Evolutionary conservation across 2,113 vertebrate species (phyloP).

Genomic region (Orcinus orca): DNA sequence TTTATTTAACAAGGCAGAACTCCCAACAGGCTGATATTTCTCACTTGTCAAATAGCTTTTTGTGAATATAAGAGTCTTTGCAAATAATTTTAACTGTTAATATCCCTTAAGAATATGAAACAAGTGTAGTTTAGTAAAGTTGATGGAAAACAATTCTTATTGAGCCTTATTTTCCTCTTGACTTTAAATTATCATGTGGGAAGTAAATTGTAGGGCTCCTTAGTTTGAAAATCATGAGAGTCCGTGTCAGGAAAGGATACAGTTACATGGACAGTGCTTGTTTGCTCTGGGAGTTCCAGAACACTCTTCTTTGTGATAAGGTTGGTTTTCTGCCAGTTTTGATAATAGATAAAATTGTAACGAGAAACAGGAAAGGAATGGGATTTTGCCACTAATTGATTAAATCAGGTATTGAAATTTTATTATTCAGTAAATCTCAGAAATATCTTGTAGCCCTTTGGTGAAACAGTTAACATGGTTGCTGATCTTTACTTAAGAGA

Average conservation of each 20-base stretch:
- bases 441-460: slow-evolving; percentile 4
- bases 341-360: no score
- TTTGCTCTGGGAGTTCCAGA: not conserved
- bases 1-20: not conserved
- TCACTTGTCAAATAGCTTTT: slow-evolving; percentile 12
- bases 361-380: not conserved
- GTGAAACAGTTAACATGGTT: slow-evolving; percentile 26
- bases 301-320: not conserved
- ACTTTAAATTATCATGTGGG: not conserved
- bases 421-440: not conserved
- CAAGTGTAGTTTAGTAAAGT: not conserved
- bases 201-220: not conserved
- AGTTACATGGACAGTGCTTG: not conserved
- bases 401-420: slow-evolving; percentile 28
- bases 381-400: not conserved
- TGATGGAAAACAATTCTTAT: not conserved
- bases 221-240: not conserved
- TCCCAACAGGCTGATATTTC: not conserved
- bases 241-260: not conserved
- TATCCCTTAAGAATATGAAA: not conserved
- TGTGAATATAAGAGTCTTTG: not conserved
- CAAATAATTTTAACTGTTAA: not conserved
- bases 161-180: not conserved
- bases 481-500: slow-evolving; percentile 39
- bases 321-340: not conserved